Base-by-base conservation (phyloP, 1,140 invertebrate genomes). In the Eriosoma lanigerum region DNA sequence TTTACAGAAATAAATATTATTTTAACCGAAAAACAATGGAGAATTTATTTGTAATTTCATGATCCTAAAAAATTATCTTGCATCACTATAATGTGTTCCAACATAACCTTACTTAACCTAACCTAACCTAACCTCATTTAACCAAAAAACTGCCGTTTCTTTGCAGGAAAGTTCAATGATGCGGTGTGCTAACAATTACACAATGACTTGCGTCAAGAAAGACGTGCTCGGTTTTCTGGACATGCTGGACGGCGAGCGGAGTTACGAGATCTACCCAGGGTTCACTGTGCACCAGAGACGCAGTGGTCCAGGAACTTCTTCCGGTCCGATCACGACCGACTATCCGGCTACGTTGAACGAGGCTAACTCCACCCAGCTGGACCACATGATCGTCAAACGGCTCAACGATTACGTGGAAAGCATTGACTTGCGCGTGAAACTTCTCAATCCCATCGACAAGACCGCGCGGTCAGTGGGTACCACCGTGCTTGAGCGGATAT, bases 321-420 rank as follows among this genome's bases (percentile, higher is more conserved):
- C 75, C 13, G 24, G 66, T 1, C 24, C 24, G 24, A 9, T 26
- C 17, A 3, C 24, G 32, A 29, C 13, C 21, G 21, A 78, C 32
- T 32, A 46, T 15, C 46, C 38, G 32, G 32, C 32, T 3, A 8
- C 32, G 12, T 15, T 48, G 32, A 24, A 78, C 8, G 9, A 29
- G 15, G 56, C 56, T 15, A 78, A 78, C 24, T 46, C 21, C 8
- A 60, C 38, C 13, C 52, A 46, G 52, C 21, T 78, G 38, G 75
- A 78, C 38, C 24, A 29, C 3, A 13, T 78, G 75, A 78, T 78
- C 52, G 17, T 4, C 56, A 78, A 60, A 62, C 54, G 75, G 17
- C 32, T 78, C 2, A 60, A 60, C 17, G 75, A 78, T 13, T 78
- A 78, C 56, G 56, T 46, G 21, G 75, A 78, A 3, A 78, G 75